These are phyloP conservation scores for Eupelmus urozonus DNA, from an alignment of 2,888 invertebrate species.

Conservation along the genomic window DNA sequence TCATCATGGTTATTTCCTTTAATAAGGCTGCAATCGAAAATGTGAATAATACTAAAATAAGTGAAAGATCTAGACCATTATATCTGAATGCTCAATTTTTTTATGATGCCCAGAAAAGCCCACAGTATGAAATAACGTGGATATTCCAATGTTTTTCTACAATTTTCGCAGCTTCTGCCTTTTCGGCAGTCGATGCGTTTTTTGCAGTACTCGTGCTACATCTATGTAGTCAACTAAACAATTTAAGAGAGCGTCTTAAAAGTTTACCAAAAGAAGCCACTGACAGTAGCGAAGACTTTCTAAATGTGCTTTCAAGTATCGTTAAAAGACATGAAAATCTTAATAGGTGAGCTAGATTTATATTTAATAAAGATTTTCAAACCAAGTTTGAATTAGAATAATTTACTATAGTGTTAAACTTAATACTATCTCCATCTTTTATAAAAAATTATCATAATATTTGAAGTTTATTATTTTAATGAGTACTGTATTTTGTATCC, in stretches of 20 bases:
- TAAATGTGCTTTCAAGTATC: conserved; percentile 38
- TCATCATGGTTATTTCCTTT: conserved; percentile 11
- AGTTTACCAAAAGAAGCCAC: not conserved
- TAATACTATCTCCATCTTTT: no score
- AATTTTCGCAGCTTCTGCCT: conserved; percentile 46
- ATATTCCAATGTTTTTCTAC: conserved; percentile 38
- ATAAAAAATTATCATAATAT: no score
- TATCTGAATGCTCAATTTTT: conserved; percentile 34
- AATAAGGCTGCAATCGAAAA: no score
- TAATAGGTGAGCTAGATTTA: conserved; percentile 61
- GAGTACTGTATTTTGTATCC: no score
- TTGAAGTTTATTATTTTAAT: no score
- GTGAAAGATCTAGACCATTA: conserved; percentile 31
- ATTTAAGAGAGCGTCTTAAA: conserved; percentile 43
- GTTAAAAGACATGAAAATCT: conserved; percentile 61
- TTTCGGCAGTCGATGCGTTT: conserved; percentile 51
- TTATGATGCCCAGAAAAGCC: conserved; percentile 28
- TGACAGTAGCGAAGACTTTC: not conserved
- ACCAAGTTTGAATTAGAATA: conserved; percentile 14
- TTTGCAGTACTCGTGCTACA: conserved; percentile 56
- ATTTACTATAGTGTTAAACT: no score
- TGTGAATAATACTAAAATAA: no score
- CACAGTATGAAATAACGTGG: conserved; percentile 45
- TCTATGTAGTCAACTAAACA: conserved; percentile 50
- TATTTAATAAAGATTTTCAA: no score